phyloP scores from a whole-genome alignment of 2,113 vertebrate species.

The Glaucidium brasilianum region DNA sequence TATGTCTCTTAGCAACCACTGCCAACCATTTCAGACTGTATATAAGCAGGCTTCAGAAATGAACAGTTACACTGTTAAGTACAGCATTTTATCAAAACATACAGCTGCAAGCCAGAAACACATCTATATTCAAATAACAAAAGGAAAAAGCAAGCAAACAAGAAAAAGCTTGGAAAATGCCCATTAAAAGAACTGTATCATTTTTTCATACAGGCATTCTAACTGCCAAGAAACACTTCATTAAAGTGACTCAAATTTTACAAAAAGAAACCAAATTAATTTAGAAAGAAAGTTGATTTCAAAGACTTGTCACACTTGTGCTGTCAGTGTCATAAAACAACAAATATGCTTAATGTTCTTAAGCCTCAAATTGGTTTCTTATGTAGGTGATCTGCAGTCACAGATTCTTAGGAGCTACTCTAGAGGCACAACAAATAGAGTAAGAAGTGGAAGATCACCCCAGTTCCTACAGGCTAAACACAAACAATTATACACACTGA shows the following conservation, averaged over 20 bases:
- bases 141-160: neutral
- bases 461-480: neutral
- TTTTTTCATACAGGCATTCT: neutral
- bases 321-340: neutral
- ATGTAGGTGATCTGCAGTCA: neutral
- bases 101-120: conserved; percentile 7
- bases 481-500: neutral
- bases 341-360: neutral
- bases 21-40: conserved; percentile 59
- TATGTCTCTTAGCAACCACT: conserved; percentile 77
- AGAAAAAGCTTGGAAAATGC: neutral
- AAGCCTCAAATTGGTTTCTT: neutral
- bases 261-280: neutral
- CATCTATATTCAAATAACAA: neutral
- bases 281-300: neutral
- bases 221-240: neutral
- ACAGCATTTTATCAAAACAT: conserved; percentile 30
- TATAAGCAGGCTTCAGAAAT: conserved; percentile 53
- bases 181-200: neutral
- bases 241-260: neutral
- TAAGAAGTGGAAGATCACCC: neutral
- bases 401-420: neutral
- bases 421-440: neutral
- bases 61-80: conserved; percentile 1
- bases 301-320: neutral